These are phyloP conservation scores for Spermophilus dauricus DNA, from an alignment of 2,113 vertebrate species.

Conservation along the genomic window DNA sequence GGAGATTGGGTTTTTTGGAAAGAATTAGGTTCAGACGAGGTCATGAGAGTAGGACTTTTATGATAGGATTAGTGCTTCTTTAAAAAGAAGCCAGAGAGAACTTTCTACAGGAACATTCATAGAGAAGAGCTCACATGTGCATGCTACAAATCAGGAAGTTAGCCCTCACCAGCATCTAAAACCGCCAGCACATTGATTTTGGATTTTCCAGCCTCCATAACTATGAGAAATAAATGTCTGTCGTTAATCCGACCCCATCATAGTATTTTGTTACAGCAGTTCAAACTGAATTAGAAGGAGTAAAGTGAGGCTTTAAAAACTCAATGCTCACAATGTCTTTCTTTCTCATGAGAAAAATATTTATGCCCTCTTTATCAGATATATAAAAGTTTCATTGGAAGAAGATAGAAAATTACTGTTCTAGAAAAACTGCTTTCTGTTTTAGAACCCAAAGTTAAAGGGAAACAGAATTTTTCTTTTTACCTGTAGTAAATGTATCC, in stretches of 20 bases:
- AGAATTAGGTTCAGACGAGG: background rate
- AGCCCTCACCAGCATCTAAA: background rate
- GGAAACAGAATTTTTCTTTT: conserved; percentile 32
- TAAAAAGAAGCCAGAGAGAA: background rate
- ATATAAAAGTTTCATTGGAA: background rate
- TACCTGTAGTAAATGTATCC: background rate
- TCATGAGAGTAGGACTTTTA: background rate
- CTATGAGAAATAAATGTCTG: background rate
- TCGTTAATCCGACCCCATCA: too few relatives aligned
- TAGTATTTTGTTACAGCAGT: background rate
- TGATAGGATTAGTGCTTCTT: background rate
- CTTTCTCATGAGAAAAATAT: background rate
- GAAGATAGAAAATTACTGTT: conserved; percentile 4
- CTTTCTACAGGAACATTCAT: background rate
- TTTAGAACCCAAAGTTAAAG: conserved; percentile 36
- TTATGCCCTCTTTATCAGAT: background rate
- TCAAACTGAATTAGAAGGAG: background rate
- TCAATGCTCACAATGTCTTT: background rate
- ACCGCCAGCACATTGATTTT: background rate
- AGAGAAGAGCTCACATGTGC: too few relatives aligned
- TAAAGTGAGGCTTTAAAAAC: background rate
- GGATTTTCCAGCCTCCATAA: too few relatives aligned
- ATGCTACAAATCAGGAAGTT: background rate
- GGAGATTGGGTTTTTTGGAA: background rate
- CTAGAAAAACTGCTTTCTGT: conserved; percentile 21